phyloP scores from a whole-genome alignment of 2,113 vertebrate species.

The Callocephalon fimbriatum region DNA sequence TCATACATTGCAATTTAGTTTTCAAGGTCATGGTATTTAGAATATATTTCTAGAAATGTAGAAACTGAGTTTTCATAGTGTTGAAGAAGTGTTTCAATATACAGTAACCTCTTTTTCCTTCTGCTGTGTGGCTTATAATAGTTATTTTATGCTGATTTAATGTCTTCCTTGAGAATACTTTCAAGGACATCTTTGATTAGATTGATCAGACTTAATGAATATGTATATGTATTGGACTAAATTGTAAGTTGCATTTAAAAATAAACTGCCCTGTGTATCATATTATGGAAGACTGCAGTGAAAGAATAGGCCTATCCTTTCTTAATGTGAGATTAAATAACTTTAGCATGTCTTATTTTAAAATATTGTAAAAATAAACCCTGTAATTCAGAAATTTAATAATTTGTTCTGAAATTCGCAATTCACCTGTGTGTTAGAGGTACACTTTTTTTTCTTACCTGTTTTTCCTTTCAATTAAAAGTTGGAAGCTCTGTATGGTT shows the following conservation, averaged over 20 bases:
- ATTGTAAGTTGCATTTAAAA: slow-evolving; percentile 70
- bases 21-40: background rate
- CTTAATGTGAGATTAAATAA: background rate
- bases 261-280: slow-evolving; percentile 48
- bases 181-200: slow-evolving; percentile 72
- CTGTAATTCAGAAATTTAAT: background rate
- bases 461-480: background rate
- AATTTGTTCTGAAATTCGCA: background rate
- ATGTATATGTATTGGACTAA: slow-evolving; percentile 67
- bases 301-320: background rate
- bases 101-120: slow-evolving; percentile 11
- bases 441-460: background rate
- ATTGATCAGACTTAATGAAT: slow-evolving; percentile 74
- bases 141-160: slow-evolving; percentile 62
- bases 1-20: background rate
- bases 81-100: background rate
- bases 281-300: background rate
- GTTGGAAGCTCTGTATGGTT: background rate
- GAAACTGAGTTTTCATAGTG: background rate
- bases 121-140: slow-evolving; percentile 12
- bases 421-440: background rate
- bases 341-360: background rate
- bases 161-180: slow-evolving; percentile 53
- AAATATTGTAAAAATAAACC: background rate
- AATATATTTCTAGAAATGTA: background rate